Percentiles rank a stretch among this genome's conserved stretches.
Conservation (phyloP, 2,797 vertebrate genomes). For the Sebastes steindachneri region DNA sequence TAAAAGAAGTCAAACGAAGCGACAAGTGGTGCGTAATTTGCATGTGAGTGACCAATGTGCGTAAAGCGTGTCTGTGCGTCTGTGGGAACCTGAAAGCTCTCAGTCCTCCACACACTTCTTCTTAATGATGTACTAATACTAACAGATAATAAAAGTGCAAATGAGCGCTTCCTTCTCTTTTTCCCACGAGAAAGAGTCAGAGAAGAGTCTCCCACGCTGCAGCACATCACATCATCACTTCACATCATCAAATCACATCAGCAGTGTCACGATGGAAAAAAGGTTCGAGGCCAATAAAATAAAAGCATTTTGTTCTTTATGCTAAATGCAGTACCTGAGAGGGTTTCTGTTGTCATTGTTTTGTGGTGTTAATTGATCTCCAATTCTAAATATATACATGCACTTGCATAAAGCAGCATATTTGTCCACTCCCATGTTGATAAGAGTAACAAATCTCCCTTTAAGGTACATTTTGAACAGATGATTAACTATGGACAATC, state of each 20-base stretch:
- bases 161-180: neutral
- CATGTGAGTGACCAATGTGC: neutral
- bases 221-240: rapidly evolving
- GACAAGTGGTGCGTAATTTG: slow-evolving; percentile 1
- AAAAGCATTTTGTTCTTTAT: too few relatives aligned
- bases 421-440: too few relatives aligned
- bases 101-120: slow-evolving; percentile 19
- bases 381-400: too few relatives aligned
- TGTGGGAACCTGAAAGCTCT: slow-evolving; percentile 5
- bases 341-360: too few relatives aligned
- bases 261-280: neutral
- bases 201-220: neutral
- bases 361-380: too few relatives aligned
- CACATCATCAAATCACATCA: rapidly evolving
- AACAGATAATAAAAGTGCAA: slow-evolving; percentile 55
- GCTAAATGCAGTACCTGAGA: neutral
- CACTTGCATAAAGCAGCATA: too few relatives aligned
- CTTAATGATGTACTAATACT: slow-evolving; percentile 12
- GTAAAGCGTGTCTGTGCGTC: neutral
- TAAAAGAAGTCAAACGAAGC: neutral
- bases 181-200: slow-evolving; percentile 49
- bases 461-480: too few relatives aligned
- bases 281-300: neutral
- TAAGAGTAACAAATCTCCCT: too few relatives aligned
- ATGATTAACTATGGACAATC: too few relatives aligned